Conservation (phyloP, 2,888 invertebrate species). For the Apamea anceps region DNA sequence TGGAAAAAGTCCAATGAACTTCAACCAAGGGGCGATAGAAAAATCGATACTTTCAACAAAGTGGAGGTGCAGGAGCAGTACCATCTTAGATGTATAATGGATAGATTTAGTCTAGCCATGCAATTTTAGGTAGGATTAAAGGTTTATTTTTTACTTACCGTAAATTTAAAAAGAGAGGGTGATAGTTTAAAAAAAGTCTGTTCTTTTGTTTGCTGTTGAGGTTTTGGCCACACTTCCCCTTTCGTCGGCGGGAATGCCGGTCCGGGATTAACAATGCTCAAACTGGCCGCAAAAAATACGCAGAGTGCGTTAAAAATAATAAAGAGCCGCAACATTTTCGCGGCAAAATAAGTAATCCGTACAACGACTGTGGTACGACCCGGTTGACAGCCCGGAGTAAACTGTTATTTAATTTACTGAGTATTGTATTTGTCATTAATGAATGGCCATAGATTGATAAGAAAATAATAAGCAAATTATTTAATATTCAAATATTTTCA, state of each 20-base stretch:
- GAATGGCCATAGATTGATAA: slow-evolving; percentile 39
- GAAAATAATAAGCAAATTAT: slow-evolving; percentile 6
- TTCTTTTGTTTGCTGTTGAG: slow-evolving; percentile 87
- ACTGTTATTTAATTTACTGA: slow-evolving; percentile 35
- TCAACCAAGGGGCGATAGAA: slow-evolving; percentile 23
- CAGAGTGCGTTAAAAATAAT: slow-evolving; percentile 49
- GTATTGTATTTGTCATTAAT: slow-evolving; percentile 43
- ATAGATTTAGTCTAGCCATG: not conserved
- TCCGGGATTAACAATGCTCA: slow-evolving; percentile 62
- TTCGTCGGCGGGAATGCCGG: slow-evolving; percentile 71
- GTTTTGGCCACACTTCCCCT: slow-evolving; percentile 93
- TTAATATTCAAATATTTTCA: not conserved
- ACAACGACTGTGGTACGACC: slow-evolving; percentile 26
- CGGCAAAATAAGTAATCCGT: slow-evolving; percentile 32
- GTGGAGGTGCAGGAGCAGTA: not conserved
- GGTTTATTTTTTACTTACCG: slow-evolving; percentile 76
- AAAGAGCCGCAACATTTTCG: slow-evolving; percentile 70
- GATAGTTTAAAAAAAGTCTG: slow-evolving; percentile 85
- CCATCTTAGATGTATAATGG: no score
- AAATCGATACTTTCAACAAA: slow-evolving; percentile 69
- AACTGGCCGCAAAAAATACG: slow-evolving; percentile 55
- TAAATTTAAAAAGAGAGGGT: slow-evolving; percentile 86
- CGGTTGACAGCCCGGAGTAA: slow-evolving; percentile 52
- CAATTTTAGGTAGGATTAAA: not conserved
- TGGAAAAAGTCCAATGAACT: slow-evolving; percentile 23